phyloP scores from a whole-genome alignment of 2,113 vertebrate genomes.

The Gulo gulo region DNA sequence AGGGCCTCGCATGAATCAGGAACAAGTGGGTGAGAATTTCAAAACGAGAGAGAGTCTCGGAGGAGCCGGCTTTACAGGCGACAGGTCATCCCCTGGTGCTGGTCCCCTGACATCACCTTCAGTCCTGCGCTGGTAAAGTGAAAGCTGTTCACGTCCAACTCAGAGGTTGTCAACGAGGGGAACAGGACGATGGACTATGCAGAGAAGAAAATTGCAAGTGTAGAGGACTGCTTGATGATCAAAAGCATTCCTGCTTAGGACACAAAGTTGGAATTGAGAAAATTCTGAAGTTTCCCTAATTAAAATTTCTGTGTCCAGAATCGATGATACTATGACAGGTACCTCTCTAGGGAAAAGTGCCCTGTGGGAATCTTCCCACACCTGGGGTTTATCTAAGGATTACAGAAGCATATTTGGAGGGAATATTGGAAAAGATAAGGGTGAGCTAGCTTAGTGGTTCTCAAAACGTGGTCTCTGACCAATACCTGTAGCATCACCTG shows the following conservation, averaged over 20 bases:
- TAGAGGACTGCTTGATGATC: neutral
- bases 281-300: neutral
- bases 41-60: neutral
- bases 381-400: neutral
- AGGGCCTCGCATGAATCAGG: neutral
- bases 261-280: neutral
- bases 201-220: neutral
- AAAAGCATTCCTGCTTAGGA: neutral
- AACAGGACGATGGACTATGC: neutral
- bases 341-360: neutral
- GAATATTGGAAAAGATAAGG: neutral
- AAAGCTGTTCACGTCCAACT: neutral
- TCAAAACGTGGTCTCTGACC: neutral
- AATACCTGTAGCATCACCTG: neutral
- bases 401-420: neutral
- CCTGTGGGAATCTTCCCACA: neutral
- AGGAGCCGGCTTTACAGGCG: neutral
- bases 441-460: neutral
- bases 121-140: neutral
- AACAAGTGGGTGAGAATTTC: neutral
- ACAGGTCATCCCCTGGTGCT: neutral
- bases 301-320: neutral
- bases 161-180: neutral
- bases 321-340: neutral
- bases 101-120: neutral